A percentile compares a stretch with the other conserved stretches of the same genome.
Evolutionary conservation across 2,888 invertebrate species (phyloP).

Genomic region (Drosophila nr. perissopoda): DNA sequence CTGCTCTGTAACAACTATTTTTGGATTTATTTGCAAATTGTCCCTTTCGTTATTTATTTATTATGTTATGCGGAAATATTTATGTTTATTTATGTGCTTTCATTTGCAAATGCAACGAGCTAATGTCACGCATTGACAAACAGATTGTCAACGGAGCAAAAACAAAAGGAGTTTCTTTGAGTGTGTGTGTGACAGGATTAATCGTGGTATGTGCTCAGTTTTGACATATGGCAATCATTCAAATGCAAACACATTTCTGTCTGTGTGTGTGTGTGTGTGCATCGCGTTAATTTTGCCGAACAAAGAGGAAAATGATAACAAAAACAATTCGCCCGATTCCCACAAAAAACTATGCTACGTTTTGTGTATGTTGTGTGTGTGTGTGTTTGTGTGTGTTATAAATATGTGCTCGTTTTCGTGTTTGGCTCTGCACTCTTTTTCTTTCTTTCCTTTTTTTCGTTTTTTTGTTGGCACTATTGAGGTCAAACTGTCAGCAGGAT

Average conservation of each 20-base stretch:
- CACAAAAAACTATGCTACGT: constrained; percentile 66
- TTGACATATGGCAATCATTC: constrained; percentile 73
- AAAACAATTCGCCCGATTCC: constrained; percentile 7
- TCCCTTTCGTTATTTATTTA: constrained; percentile 31
- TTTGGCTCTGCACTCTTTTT: constrained; percentile 32
- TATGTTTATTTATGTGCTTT: constrained; percentile 30
- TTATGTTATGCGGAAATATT: constrained; percentile 17
- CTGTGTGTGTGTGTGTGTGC: constrained; percentile 19
- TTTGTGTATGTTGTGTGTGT: constrained; percentile 20
- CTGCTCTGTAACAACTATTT: constrained; percentile 53
- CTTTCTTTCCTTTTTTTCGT: constrained; percentile 11
- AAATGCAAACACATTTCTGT: constrained; percentile 41
- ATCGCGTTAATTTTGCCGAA: constrained; percentile 6
- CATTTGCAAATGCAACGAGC: constrained; percentile 54
- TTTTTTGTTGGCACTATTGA: constrained; percentile 52
- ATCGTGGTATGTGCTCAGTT: constrained; percentile 57
- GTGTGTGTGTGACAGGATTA: constrained; percentile 52
- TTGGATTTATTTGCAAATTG: constrained; percentile 46
- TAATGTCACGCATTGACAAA: constrained; percentile 59
- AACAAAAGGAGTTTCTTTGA: not conserved
- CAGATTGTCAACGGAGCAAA: constrained; percentile 12
- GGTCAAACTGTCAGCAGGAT: constrained; percentile 74
- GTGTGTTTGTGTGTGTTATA: constrained; percentile 52
- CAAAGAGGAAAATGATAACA: constrained; percentile 8
- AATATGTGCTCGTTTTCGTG: constrained; percentile 65